Percentiles rank a stretch among this genome's conserved stretches.
Evolutionary conservation across 2,113 vertebrate genomes (phyloP).

Genomic region (Percopsis transmontana): DNA sequence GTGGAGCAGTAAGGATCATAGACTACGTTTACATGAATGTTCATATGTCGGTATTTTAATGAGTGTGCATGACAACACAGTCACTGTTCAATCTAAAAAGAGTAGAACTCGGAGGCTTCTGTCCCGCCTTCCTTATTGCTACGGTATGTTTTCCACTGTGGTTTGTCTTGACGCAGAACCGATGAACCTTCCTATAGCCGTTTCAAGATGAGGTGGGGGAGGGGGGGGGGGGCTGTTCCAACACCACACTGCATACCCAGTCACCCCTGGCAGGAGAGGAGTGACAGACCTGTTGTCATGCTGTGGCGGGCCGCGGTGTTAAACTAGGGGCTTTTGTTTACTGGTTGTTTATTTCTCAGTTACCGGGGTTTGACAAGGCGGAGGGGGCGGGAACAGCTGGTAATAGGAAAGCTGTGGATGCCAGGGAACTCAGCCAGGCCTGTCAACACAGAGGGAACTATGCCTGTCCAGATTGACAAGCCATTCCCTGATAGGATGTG

Average conservation of each 20-base stretch:
- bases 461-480: slow-evolving; percentile 33
- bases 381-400: slow-evolving; percentile 60
- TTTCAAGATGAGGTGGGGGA: slow-evolving; percentile 31
- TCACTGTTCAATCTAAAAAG: slow-evolving; percentile 43
- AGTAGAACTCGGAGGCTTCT: slow-evolving; percentile 10
- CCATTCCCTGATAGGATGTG: slow-evolving; percentile 36
- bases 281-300: slow-evolving; percentile 54
- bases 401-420: slow-evolving; percentile 58
- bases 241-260: neutral
- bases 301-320: slow-evolving; percentile 39
- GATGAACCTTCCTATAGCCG: slow-evolving; percentile 45
- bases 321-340: slow-evolving; percentile 71
- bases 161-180: slow-evolving; percentile 43
- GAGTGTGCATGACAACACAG: neutral
- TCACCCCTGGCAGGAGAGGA: slow-evolving; percentile 22
- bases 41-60: too few species aligned
- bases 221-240: slow-evolving; percentile 4
- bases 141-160: slow-evolving; percentile 12
- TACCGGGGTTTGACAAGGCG: slow-evolving; percentile 56
- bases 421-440: slow-evolving; percentile 57
- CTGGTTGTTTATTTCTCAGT: slow-evolving; percentile 71
- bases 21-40: too few species aligned
- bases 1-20: slow-evolving; percentile 2
- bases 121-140: slow-evolving; percentile 39
- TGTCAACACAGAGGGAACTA: slow-evolving; percentile 34